Evolutionary conservation across 2,797 vertebrate species (phyloP), one percentile per base, ranked within the genome.

Genomic region (Fistularia tabacaria): DNA sequence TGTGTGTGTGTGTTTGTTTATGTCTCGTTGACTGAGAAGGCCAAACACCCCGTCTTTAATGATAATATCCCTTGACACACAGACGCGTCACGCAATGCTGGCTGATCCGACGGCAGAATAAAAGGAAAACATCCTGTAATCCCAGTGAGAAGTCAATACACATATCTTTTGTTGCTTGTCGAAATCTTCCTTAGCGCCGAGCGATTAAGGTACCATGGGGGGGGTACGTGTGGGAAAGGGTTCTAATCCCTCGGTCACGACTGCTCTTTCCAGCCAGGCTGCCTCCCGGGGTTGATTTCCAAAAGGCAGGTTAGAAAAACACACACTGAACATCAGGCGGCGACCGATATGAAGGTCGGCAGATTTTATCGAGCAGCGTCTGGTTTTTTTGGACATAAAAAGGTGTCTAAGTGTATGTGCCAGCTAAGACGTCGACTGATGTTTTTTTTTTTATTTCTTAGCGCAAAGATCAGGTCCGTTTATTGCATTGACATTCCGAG

Each of bases 1-100:
- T 60, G 61, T 40, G 56, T 5, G 62, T 66, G 75, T 13, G 25
- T 25, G 25, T 3, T 25, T 25, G 25, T 25, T 25, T 25, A 25
- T 5, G 25, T 25, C 25, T 25, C 49, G 36, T 54, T 76, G 70
- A 83, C 71, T 63, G 74, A 84, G 60, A 64, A 54, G 49, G 57
- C 59, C 71, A 45, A 11, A 44, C 25, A 46, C 53, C 51, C 51
- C 12, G 45, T 71, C 63, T 47, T 38, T 36, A 36, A 63, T 61
- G 64, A 81, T 50, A 60, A 68, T 63, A 60, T 77, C 67, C 51
- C 66, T 69, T 0, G 47, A 51, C 13, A 1, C 49, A 49, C 41
- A 57, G 47, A 55, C 11, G 41, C 52, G 25, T 25, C 25, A 25
- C 25, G 14, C 44, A 42, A 14, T 3, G 7, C 8, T 10, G 45